Evolutionary conservation across 2,113 vertebrate species (phyloP).

Genomic region (Phainopepla nitens): DNA sequence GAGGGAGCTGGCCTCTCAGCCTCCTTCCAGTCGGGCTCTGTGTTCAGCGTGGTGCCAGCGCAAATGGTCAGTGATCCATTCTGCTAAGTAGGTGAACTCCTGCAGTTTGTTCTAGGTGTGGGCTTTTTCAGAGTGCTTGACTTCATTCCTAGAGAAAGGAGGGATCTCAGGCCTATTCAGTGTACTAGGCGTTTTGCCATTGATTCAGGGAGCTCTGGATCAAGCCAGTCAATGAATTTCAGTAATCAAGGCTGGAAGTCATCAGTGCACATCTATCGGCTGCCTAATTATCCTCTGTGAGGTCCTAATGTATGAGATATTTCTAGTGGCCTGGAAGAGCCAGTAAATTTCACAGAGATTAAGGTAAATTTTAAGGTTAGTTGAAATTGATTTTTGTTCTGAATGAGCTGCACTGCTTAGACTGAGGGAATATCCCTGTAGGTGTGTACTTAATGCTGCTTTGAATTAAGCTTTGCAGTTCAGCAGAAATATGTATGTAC

Average conservation of each 20-base stretch:
- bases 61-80: not conserved
- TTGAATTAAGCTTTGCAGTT: conserved; percentile 20
- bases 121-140: conserved; percentile 23
- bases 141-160: conserved; percentile 21
- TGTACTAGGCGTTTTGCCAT: conserved; percentile 39
- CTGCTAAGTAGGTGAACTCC: conserved; percentile 18
- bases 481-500: not conserved
- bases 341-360: conserved; percentile 59
- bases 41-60: not conserved
- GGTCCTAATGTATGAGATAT: conserved; percentile 47
- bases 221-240: conserved; percentile 46
- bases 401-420: not conserved
- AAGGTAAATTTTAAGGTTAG: conserved; percentile 60
- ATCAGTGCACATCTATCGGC: conserved; percentile 14
- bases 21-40: not conserved
- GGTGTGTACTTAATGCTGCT: not conserved
- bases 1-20: not conserved
- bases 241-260: conserved; percentile 42
- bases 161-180: not conserved
- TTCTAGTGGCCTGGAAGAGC: conserved; percentile 60
- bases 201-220: conserved; percentile 56
- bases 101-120: conserved; percentile 43
- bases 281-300: conserved; percentile 28
- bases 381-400: conserved; percentile 31
- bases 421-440: not conserved